A percentile compares a stretch with the other conserved stretches of the same genome.
Conservation (phyloP, 2,113 vertebrate species). For the Erythrocercus mccallii region DNA sequence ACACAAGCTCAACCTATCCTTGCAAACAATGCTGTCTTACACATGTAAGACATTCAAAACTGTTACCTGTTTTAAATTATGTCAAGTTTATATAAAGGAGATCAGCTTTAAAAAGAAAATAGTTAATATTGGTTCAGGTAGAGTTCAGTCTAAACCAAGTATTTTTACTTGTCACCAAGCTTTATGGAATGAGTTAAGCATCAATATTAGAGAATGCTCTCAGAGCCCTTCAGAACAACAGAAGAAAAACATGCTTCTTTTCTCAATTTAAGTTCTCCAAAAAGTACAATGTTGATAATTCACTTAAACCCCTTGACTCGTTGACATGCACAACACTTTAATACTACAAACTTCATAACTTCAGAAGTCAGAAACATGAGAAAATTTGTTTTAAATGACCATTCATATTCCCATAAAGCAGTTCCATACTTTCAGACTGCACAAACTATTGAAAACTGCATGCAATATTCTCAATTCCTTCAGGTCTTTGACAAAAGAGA, state of each 20-base stretch:
- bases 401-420: neutral
- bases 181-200: neutral
- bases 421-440: neutral
- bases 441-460: neutral
- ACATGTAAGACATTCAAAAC: neutral
- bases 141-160: neutral
- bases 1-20: neutral
- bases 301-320: neutral
- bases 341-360: neutral
- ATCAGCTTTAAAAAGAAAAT: neutral
- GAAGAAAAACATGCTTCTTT: neutral
- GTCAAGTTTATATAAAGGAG: neutral
- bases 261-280: neutral
- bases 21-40: neutral
- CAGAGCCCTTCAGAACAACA: neutral
- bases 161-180: neutral
- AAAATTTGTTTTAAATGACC: neutral
- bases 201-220: neutral
- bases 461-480: neutral
- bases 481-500: neutral
- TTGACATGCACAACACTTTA: neutral
- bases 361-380: neutral
- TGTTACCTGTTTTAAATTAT: neutral
- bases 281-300: neutral
- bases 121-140: neutral